These are phyloP conservation scores for Laothoe populi DNA, from an alignment of 2,888 invertebrate species.

Conservation along the genomic window DNA sequence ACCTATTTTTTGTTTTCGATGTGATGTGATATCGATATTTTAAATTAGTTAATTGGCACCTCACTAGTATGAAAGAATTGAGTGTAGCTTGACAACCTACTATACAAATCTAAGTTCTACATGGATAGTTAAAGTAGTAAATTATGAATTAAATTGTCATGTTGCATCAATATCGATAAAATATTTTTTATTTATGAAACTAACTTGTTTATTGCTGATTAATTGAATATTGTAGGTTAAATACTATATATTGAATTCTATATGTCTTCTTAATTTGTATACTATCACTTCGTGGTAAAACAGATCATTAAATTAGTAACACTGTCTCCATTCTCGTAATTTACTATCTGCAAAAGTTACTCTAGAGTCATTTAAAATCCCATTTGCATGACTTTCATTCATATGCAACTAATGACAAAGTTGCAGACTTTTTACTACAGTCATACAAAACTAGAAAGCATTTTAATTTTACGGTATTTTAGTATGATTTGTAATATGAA, in stretches of 20 bases:
- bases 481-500: slow-evolving; percentile 1
- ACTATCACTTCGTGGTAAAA: no score
- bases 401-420: not conserved
- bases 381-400: not conserved
- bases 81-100: no score
- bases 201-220: not conserved
- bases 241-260: no score
- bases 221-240: no score
- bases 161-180: slow-evolving; percentile 2
- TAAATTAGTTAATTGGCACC: not conserved
- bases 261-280: no score
- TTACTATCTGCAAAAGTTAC: not conserved
- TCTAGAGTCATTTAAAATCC: not conserved
- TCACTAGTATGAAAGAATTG: no score
- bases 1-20: not conserved
- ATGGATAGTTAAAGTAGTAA: not conserved
- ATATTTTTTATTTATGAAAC: not conserved
- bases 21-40: not conserved
- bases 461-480: not conserved
- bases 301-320: not conserved
- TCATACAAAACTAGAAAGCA: not conserved
- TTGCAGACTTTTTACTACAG: not conserved
- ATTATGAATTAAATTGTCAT: not conserved
- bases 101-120: no score
- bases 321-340: not conserved